These are phyloP conservation scores for Catharus ustulatus DNA, from an alignment of 2,797 vertebrate genomes.

Conservation along the genomic window DNA sequence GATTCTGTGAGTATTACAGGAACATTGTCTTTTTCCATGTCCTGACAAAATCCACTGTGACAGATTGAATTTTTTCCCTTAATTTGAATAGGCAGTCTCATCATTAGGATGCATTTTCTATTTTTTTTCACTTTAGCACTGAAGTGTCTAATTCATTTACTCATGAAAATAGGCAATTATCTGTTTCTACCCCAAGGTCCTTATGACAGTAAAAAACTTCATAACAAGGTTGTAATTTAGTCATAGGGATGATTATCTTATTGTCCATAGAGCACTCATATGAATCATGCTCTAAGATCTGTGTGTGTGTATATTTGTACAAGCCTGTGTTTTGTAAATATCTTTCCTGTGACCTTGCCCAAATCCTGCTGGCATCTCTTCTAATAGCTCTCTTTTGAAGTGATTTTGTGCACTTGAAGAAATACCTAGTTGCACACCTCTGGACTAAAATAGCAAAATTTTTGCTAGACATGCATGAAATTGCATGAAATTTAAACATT, in stretches of 20 bases:
- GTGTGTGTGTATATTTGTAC: not conserved
- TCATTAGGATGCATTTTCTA: not conserved
- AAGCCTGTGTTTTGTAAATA: not conserved
- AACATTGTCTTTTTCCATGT: not conserved
- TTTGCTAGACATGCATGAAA: conserved; percentile 18
- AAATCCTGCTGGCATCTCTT: not conserved
- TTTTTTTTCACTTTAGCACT: not conserved
- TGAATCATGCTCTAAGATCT: not conserved
- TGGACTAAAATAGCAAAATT: not conserved
- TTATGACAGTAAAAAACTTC: not conserved
- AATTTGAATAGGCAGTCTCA: not conserved
- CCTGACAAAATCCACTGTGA: not conserved
- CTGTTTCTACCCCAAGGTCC: not conserved
- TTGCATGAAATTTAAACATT: conserved; percentile 24
- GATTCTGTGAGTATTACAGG: not conserved
- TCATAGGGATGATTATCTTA: not conserved
- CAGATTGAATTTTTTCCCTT: not conserved
- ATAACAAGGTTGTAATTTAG: not conserved
- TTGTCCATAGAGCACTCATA: not conserved
- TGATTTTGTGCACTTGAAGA: not conserved
- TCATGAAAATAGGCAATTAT: not conserved
- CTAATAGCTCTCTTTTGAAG: not conserved
- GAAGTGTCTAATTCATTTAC: not conserved
- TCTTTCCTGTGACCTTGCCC: not conserved
- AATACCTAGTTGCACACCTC: not conserved